phyloP scores from a whole-genome alignment of 2,888 invertebrate species.

The Cosmia pyralina region DNA sequence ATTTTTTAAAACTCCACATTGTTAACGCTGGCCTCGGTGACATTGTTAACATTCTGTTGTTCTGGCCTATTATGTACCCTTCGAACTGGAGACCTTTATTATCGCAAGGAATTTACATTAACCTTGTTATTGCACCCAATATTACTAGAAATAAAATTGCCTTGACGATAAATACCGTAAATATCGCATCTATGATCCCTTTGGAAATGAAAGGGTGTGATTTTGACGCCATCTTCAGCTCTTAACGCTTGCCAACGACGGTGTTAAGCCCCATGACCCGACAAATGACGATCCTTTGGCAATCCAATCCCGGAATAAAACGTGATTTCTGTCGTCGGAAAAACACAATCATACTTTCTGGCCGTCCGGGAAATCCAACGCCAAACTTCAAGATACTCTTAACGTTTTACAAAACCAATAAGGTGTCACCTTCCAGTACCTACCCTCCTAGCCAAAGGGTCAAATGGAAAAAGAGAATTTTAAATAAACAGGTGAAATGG shows the following conservation, averaged over 20 bases:
- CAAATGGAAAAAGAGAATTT: conserved; percentile 16
- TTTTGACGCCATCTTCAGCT: conserved; percentile 8
- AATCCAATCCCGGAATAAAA: conserved; percentile 44
- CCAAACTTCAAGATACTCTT: conserved; percentile 20
- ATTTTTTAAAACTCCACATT: conserved; percentile 37
- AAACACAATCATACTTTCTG: conserved; percentile 54
- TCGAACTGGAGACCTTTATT: conserved; percentile 24
- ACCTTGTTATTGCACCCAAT: conserved; percentile 19
- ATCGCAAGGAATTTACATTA: conserved; percentile 28
- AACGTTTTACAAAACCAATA: conserved; percentile 37
- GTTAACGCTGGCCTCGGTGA: conserved; percentile 42
- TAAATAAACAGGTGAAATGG: conserved; percentile 34
- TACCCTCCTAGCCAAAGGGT: conserved; percentile 10
- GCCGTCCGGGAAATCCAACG: conserved; percentile 24
- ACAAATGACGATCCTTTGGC: conserved; percentile 46
- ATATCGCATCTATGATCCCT: conserved; percentile 11
- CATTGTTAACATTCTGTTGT: conserved; percentile 49
- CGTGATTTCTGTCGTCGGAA: conserved; percentile 34
- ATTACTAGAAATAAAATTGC: neutral
- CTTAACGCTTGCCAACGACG: conserved; percentile 16
- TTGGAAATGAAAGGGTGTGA: conserved; percentile 11
- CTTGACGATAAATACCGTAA: conserved; percentile 10
- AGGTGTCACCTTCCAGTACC: conserved; percentile 18
- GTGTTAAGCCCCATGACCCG: conserved; percentile 34
- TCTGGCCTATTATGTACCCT: conserved; percentile 22